phyloP scores from a whole-genome alignment of 2,113 vertebrate species.

The Planiliza haematocheilus region DNA sequence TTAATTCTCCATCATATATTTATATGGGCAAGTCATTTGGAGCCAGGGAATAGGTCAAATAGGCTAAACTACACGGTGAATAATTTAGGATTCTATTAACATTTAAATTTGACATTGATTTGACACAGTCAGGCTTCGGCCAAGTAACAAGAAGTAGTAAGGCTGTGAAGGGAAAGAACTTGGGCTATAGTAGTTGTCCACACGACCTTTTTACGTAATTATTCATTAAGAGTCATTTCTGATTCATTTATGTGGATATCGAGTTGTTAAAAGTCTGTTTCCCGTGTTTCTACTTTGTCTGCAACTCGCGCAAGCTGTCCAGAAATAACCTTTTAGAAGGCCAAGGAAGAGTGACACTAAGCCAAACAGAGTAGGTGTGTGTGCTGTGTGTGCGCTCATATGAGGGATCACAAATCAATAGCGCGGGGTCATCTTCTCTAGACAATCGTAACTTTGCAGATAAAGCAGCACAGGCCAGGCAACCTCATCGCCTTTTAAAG shows the following conservation, averaged over 20 bases:
- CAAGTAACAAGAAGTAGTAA: constrained; percentile 60
- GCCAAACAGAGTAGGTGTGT: constrained; percentile 72
- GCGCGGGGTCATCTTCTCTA: constrained; percentile 63
- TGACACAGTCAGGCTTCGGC: constrained; percentile 71
- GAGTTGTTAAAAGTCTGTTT: constrained; percentile 19
- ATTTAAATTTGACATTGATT: constrained; percentile 86
- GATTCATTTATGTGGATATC: background rate
- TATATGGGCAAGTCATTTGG: constrained; percentile 70
- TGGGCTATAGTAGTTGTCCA: constrained; percentile 49
- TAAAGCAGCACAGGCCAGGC: constrained; percentile 63
- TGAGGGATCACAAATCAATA: constrained; percentile 75
- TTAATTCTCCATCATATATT: constrained; percentile 70
- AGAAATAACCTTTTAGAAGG: constrained; percentile 85
- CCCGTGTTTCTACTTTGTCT: constrained; percentile 23
- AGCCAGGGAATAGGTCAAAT: constrained; percentile 77
- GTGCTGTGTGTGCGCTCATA: constrained; percentile 34
- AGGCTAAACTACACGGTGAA: constrained; percentile 80
- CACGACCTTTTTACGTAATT: constrained; percentile 45
- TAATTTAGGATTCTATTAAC: constrained; percentile 86
- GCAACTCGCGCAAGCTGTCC: constrained; percentile 76
- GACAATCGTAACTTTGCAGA: constrained; percentile 76
- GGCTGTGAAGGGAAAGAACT: constrained; percentile 35
- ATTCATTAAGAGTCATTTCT: constrained; percentile 6
- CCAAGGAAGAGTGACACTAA: constrained; percentile 88
- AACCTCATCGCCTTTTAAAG: constrained; percentile 69